Percentiles rank a stretch among this genome's conserved stretches.
Evolutionary conservation across 2,113 vertebrate species (phyloP).

Genomic region (Clupea harengus): DNA sequence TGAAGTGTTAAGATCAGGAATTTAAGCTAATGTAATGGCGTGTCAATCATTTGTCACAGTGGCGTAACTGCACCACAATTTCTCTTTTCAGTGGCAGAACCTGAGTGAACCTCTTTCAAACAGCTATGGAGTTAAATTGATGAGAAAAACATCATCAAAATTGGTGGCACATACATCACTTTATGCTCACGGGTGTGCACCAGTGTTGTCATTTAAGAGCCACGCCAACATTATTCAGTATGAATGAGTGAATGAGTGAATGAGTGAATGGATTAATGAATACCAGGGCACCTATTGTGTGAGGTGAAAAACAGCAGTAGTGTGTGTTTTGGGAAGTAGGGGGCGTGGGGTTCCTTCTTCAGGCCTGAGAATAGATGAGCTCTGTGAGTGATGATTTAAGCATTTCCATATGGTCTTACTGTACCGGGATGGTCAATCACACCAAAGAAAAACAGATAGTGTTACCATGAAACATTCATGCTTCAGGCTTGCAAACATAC

Average conservation of each 20-base stretch:
- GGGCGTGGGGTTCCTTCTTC: slow-evolving; percentile 21
- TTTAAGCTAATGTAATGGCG: slow-evolving; percentile 66
- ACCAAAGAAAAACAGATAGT: slow-evolving; percentile 58
- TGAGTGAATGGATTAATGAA: background rate
- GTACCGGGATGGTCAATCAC: slow-evolving; percentile 48
- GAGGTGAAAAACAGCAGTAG: slow-evolving; percentile 16
- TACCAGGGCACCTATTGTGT: slow-evolving; percentile 15
- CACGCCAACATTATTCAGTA: background rate
- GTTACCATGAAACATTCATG: slow-evolving; percentile 70
- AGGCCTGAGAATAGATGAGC: slow-evolving; percentile 1
- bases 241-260: background rate
- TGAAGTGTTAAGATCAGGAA: slow-evolving; percentile 65
- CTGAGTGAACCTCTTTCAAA: background rate
- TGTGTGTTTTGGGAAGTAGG: background rate
- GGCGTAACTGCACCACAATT: slow-evolving; percentile 31
- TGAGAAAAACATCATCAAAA: slow-evolving; percentile 43
- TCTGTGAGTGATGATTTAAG: slow-evolving; percentile 57
- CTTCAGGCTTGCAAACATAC: slow-evolving; percentile 22
- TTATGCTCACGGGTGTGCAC: background rate
- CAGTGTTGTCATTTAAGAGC: background rate
- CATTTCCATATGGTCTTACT: slow-evolving; percentile 57
- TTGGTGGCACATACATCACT: background rate
- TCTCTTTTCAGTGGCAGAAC: slow-evolving; percentile 28
- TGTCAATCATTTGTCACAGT: slow-evolving; percentile 62
- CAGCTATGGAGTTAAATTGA: slow-evolving; percentile 33